phyloP scores from a whole-genome alignment of 2,888 invertebrate species.

The Melieria omissa region DNA sequence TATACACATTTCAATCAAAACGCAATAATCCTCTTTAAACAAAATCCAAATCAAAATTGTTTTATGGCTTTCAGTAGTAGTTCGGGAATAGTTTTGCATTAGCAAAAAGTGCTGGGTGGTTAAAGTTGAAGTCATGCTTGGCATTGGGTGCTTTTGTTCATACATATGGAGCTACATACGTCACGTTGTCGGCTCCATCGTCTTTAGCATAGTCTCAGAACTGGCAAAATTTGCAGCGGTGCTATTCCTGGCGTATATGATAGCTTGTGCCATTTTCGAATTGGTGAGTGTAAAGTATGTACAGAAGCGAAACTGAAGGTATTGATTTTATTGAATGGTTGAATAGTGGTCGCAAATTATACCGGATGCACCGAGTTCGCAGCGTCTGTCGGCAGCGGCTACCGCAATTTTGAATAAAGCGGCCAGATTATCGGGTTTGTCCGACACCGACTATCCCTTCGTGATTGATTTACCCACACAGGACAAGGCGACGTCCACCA shows the following conservation, averaged over 20 bases:
- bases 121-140: not conserved
- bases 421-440: slow-evolving; percentile 6
- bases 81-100: too few species aligned
- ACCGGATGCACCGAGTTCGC: not conserved
- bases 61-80: too few species aligned
- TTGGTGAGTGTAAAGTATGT: slow-evolving; percentile 35
- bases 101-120: too few species aligned
- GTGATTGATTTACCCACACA: slow-evolving; percentile 25
- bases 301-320: not conserved
- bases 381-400: slow-evolving; percentile 11
- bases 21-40: too few species aligned
- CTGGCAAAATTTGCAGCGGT: slow-evolving; percentile 42
- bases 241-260: slow-evolving; percentile 38
- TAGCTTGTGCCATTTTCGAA: slow-evolving; percentile 38
- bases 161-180: not conserved
- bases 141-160: not conserved
- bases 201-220: slow-evolving; percentile 8
- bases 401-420: not conserved
- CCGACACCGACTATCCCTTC: slow-evolving; percentile 18
- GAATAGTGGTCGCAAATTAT: slow-evolving; percentile 26
- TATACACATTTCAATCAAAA: too few species aligned
- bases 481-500: not conserved
- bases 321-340: not conserved
- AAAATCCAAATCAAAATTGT: too few species aligned
- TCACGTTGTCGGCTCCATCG: too few species aligned